phyloP scores from a whole-genome alignment of 2,888 invertebrate species.

The Kryphioiulus occultus region DNA sequence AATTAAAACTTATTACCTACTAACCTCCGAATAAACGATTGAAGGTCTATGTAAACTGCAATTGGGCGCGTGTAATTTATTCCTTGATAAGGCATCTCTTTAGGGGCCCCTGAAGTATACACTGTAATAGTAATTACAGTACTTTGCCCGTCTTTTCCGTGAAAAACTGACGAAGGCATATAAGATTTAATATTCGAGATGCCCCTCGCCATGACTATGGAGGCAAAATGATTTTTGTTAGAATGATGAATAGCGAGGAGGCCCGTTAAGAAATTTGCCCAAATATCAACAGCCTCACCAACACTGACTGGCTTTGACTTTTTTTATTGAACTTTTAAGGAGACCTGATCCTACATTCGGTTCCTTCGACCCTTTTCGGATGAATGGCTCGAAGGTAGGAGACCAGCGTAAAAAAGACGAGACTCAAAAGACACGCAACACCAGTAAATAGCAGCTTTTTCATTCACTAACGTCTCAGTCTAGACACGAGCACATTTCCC shows the following conservation, averaged over 20 bases:
- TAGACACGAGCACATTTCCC: slow-evolving; percentile 20
- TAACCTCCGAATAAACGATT: too few species aligned
- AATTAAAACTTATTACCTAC: too few species aligned
- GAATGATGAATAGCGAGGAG: not conserved
- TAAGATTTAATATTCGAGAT: not conserved
- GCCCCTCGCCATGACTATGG: not conserved
- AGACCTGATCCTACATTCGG: not conserved
- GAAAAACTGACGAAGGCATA: not conserved
- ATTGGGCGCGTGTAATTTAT: not conserved
- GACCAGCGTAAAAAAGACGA: slow-evolving; percentile 14
- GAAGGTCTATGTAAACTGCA: too few species aligned
- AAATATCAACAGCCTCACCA: not conserved
- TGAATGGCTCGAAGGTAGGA: slow-evolving; percentile 34
- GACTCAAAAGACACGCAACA: slow-evolving; percentile 32
- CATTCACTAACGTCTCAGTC: slow-evolving; percentile 31
- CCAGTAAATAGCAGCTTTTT: slow-evolving; percentile 40
- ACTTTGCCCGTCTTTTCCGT: too few species aligned
- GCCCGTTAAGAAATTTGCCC: not conserved
- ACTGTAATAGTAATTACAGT: too few species aligned
- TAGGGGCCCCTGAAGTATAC: not conserved
- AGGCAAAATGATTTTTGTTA: not conserved
- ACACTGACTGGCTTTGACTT: not conserved
- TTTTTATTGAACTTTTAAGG: not conserved
- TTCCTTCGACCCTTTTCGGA: slow-evolving; percentile 30
- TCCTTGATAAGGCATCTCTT: not conserved